These are phyloP conservation scores for Pteronura brasiliensis DNA, from an alignment of 2,113 vertebrate species.

Conservation along the genomic window DNA sequence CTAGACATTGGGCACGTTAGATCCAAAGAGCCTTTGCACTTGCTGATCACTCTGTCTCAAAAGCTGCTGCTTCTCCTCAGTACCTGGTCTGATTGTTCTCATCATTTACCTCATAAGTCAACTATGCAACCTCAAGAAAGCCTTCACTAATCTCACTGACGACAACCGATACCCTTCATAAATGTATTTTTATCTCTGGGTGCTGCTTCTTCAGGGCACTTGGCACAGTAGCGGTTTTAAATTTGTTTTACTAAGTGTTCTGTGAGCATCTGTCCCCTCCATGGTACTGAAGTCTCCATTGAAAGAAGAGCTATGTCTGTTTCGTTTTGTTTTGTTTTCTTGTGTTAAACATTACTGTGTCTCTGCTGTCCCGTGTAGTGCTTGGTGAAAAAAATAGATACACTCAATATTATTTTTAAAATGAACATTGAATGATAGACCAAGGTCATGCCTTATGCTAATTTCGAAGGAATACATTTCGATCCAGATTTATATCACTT, in stretches of 20 bases:
- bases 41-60: neutral
- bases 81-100: neutral
- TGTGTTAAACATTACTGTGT: neutral
- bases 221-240: neutral
- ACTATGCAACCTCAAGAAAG: neutral
- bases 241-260: neutral
- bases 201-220: neutral
- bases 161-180: neutral
- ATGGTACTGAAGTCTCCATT: neutral
- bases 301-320: neutral
- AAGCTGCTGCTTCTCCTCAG: neutral
- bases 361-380: neutral
- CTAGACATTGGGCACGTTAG: neutral
- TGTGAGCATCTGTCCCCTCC: neutral
- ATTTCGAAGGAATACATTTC: neutral
- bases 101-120: neutral
- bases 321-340: neutral
- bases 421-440: neutral
- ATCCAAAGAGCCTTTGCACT: neutral
- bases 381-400: conserved; percentile 12
- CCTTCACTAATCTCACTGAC: neutral
- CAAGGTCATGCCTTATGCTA: neutral
- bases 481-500: neutral
- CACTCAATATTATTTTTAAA: neutral
- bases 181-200: neutral